Conservation (phyloP, 2,888 invertebrate species). For the Hoplodrina blanda region DNA sequence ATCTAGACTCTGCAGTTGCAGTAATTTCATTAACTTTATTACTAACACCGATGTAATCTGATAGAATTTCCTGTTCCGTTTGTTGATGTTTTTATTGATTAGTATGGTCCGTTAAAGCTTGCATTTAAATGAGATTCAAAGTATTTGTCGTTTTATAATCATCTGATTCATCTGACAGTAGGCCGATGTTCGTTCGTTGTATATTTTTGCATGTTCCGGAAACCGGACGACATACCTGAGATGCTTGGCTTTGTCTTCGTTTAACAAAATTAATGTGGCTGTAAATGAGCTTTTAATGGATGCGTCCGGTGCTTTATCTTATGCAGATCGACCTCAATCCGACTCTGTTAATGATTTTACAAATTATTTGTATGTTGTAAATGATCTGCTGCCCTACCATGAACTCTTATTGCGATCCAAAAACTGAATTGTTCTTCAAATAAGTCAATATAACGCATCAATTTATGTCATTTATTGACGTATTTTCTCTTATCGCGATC, state of each 20-base stretch:
- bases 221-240: constrained; percentile 54
- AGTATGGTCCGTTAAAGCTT: constrained; percentile 18
- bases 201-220: constrained; percentile 58
- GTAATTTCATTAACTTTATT: constrained; percentile 17
- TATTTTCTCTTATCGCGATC: too few relatives aligned
- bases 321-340: constrained; percentile 33
- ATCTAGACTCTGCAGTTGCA: neutral
- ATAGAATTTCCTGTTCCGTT: constrained; percentile 25
- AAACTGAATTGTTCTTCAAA: too few relatives aligned
- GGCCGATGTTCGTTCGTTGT: constrained; percentile 12
- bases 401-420: too few relatives aligned
- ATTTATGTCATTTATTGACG: too few relatives aligned
- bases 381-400: too few relatives aligned
- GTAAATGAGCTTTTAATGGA: constrained; percentile 55
- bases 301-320: constrained; percentile 43
- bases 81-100: constrained; percentile 23
- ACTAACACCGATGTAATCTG: constrained; percentile 13
- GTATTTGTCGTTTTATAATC: constrained; percentile 33
- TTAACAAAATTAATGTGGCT: constrained; percentile 32
- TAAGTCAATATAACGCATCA: too few relatives aligned
- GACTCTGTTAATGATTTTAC: constrained; percentile 34
- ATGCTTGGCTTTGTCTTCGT: constrained; percentile 52
- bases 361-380: constrained; percentile 22
- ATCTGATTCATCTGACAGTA: constrained; percentile 45
- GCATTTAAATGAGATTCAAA: constrained; percentile 32